phyloP scores from a whole-genome alignment of 2,113 vertebrate species.

The Platichthys stellatus region DNA sequence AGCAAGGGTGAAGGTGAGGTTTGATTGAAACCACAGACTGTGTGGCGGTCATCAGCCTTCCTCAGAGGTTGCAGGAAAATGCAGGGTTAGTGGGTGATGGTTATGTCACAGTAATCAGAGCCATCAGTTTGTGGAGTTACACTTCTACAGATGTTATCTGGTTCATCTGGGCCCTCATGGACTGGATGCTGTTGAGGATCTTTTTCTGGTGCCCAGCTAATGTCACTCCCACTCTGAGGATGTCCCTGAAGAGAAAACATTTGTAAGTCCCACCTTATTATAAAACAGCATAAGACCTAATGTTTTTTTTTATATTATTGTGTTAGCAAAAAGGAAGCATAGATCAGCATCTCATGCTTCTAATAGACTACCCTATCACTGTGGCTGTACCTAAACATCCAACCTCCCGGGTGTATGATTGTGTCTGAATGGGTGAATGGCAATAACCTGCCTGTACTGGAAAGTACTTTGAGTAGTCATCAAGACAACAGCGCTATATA shows the following conservation, averaged over 20 bases:
- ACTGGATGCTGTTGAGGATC: conserved; percentile 97
- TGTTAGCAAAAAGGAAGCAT: no score
- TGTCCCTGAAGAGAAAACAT: conserved; percentile 85
- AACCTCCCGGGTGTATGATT: no score
- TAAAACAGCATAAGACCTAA: not conserved
- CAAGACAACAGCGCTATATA: no score
- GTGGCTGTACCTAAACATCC: no score
- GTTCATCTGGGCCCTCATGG: conserved; percentile 98
- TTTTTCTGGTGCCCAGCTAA: conserved; percentile 98
- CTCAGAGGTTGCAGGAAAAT: conserved; percentile 19
- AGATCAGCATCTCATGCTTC: no score
- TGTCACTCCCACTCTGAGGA: conserved; percentile 92
- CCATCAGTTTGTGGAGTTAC: conserved; percentile 74
- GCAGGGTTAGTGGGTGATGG: conserved; percentile 8
- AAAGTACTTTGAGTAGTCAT: no score
- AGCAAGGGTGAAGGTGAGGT: conserved; percentile 4
- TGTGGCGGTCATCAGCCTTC: conserved; percentile 10
- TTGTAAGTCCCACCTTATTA: not conserved
- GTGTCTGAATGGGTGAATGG: no score
- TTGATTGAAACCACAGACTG: conserved; percentile 32
- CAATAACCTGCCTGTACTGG: no score
- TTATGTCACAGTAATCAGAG: conserved; percentile 17
- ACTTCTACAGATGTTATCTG: conserved; percentile 99
- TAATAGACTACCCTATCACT: no score
- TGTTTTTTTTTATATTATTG: no score